phyloP scores from a whole-genome alignment of 2,113 vertebrate species.

The Oxygymnocypris stewartii region DNA sequence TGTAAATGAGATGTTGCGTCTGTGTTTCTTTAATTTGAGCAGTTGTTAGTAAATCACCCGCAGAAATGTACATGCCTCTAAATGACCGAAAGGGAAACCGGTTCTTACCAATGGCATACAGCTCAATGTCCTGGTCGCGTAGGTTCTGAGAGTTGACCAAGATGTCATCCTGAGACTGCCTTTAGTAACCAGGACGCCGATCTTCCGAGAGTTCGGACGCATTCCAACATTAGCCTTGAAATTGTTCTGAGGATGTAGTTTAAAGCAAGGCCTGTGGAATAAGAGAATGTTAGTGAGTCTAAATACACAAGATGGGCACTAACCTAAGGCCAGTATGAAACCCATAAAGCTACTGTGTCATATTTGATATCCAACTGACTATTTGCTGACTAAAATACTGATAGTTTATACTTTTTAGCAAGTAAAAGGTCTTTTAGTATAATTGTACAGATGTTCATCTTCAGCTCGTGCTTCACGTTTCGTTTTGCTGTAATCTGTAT shows the following conservation, averaged over 20 bases:
- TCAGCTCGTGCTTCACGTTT: neutral
- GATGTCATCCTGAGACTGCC: slow-evolving; percentile 96
- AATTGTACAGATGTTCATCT: neutral
- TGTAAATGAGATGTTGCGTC: too few relatives aligned
- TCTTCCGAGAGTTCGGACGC: slow-evolving; percentile 87
- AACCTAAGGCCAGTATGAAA: neutral
- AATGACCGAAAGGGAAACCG: neutral
- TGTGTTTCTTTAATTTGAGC: too few relatives aligned
- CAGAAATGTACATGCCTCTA: neutral
- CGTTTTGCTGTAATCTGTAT: neutral
- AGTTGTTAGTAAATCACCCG: too few relatives aligned
- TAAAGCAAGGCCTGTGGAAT: slow-evolving; percentile 86
- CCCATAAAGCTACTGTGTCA: neutral
- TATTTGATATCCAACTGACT: neutral
- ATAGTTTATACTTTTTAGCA: neutral
- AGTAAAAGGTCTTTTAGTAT: neutral
- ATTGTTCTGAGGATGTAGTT: slow-evolving; percentile 90
- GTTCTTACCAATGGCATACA: slow-evolving; percentile 90
- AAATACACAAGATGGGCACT: neutral
- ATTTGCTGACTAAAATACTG: neutral
- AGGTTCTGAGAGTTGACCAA: slow-evolving; percentile 82
- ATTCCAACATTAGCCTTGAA: slow-evolving; percentile 88
- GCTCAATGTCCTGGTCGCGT: slow-evolving; percentile 83
- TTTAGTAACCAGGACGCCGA: slow-evolving; percentile 94
- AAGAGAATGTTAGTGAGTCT: neutral